Evolutionary conservation across 1,140 invertebrate genomes (phyloP), one percentile per base, ranked within the genome.

Genomic region (Drosophila guanche): DNA sequence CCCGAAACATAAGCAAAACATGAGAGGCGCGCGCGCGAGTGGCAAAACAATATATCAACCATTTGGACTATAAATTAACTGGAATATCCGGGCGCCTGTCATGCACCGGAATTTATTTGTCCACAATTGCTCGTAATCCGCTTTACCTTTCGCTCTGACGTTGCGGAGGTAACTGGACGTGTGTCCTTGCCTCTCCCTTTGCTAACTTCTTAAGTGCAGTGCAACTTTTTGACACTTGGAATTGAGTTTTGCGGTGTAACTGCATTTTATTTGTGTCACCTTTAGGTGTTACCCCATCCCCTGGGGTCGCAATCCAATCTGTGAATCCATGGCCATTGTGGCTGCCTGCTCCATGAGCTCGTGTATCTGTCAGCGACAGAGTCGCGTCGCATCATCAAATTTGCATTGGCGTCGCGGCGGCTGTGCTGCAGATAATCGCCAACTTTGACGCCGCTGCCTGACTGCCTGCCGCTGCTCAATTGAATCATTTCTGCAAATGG

Each of bases 231-330:
- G 83, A 88, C 83, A 86, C 83, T 86, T 86, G 74, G 72, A 86
- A 86, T 86, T 86, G 83, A 86, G 83, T 88, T 86, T 88, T 88
- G 83, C 56, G 83, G 83, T 88, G 83, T 86, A 88, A 86, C 88
- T 86, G 84, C 77, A 86, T 83, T 86, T 88, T 81, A 86, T 86
- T 86, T 86, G 81, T 58, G 81, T 58, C 53, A 72, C 59, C 50
- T 60, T 52, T 41, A 72, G 37, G 37, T 0, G n/a, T n/a, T n/a
- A 3, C 27, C 27, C 27, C 5, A 8, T 8, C 7, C 8, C 29
- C 45, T 48, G 46, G 42, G 12, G 54, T 56, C 63, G 52, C 70
- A 65, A 60, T 55, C 47, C 68, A 63, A 68, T 54, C 68, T 47
- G 48, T 20, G 16, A 47, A 48, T 67, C 48, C 68, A 70, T 48